phyloP scores from a whole-genome alignment of 2,113 vertebrate genomes.

The Cepphus grylle region DNA sequence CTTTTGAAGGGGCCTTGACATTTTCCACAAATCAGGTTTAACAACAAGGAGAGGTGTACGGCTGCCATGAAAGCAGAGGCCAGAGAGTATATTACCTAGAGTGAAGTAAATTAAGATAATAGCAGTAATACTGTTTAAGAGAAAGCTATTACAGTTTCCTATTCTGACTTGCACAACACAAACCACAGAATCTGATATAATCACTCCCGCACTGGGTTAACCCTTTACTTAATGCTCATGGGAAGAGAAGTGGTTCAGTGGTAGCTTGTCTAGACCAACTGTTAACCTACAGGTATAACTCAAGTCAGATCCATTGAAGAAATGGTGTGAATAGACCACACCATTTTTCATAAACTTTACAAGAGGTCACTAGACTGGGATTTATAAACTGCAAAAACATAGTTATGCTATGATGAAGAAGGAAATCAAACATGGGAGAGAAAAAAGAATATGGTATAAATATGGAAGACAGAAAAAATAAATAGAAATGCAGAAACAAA shows the following conservation, averaged over 20 bases:
- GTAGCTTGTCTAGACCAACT: neutral
- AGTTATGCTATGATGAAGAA: neutral
- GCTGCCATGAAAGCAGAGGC: neutral
- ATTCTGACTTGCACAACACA: neutral
- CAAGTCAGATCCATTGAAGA: neutral
- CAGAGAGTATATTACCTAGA: neutral
- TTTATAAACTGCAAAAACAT: neutral
- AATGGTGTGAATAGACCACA: neutral
- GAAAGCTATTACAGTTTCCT: neutral
- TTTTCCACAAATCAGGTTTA: neutral
- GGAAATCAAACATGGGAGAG: neutral
- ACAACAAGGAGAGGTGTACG: neutral
- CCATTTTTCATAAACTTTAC: neutral
- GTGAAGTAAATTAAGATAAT: neutral
- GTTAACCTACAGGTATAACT: neutral
- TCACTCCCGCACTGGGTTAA: neutral
- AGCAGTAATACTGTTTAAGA: neutral
- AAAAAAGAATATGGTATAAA: neutral
- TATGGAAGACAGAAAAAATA: neutral
- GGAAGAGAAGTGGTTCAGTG: neutral
- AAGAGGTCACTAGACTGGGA: neutral
- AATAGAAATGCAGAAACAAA: neutral
- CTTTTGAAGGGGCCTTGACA: neutral
- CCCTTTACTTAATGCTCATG: neutral
- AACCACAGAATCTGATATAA: neutral